Evolutionary conservation across 2,797 vertebrate species (phyloP).

Genomic region (Pipistrellus kuhlii): DNA sequence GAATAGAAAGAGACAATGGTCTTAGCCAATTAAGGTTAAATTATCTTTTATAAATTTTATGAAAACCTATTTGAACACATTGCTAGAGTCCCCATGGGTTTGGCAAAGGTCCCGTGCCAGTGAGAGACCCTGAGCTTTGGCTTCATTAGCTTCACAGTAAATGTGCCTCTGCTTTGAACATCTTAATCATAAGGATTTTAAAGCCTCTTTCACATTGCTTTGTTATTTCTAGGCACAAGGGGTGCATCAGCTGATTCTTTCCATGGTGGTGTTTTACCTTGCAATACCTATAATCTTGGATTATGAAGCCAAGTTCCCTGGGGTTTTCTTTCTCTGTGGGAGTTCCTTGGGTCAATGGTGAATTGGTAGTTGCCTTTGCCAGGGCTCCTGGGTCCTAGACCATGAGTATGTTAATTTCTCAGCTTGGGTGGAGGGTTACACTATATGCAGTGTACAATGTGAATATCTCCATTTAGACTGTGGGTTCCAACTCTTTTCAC

Average conservation of each 20-base stretch:
- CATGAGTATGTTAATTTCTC: not conserved
- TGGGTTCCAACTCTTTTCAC: not conserved
- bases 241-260: not conserved
- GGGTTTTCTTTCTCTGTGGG: not conserved
- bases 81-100: not conserved
- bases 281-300: not conserved
- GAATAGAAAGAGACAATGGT: not conserved
- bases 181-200: conserved; percentile 27
- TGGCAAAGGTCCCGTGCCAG: not conserved
- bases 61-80: not conserved
- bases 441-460: not conserved
- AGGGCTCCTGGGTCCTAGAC: not conserved
- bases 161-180: conserved; percentile 1
- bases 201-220: not conserved
- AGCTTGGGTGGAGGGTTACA: not conserved
- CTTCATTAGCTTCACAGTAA: not conserved
- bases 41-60: conserved; percentile 20
- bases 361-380: not conserved
- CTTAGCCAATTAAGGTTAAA: conserved; percentile 18
- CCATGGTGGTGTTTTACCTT: not conserved
- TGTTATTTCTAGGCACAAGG: not conserved
- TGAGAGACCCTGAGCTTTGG: not conserved
- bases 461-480: not conserved
- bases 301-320: not conserved
- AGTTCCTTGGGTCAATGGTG: not conserved